A percentile compares a stretch with the other conserved stretches of the same genome.
Evolutionary conservation across 2,113 vertebrate genomes (phyloP).

Genomic region (Tricholaema leucomelas): DNA sequence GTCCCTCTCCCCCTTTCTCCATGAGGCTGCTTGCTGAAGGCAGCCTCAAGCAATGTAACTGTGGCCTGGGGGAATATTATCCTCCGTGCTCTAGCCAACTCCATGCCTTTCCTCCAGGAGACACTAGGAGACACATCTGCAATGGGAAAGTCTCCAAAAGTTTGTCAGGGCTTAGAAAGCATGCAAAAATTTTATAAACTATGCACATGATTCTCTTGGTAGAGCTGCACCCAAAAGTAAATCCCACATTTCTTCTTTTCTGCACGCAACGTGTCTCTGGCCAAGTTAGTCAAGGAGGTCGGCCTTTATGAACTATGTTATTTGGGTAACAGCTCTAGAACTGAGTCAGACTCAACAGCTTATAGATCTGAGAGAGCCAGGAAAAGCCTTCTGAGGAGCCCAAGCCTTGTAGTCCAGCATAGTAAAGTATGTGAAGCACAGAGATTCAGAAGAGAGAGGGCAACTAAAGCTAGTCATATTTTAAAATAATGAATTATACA

Average conservation of each 20-base stretch:
- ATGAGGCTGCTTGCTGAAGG: background rate
- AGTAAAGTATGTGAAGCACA: background rate
- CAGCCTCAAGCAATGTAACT: background rate
- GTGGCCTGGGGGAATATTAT: background rate
- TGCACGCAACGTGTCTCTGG: fast-evolving
- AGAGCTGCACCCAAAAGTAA: background rate
- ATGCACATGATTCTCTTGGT: background rate
- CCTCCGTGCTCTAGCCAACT: background rate
- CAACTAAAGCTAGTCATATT: background rate
- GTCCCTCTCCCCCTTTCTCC: background rate
- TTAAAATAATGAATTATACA: background rate
- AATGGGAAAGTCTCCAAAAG: background rate
- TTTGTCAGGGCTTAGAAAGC: background rate
- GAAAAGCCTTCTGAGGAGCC: background rate
- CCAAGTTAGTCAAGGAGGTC: background rate
- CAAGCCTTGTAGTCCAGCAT: background rate
- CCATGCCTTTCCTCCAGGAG: background rate
- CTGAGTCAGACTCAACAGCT: background rate
- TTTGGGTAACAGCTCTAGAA: background rate
- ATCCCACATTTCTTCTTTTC: background rate
- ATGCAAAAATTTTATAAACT: background rate
- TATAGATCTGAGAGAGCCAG: background rate
- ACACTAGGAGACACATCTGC: background rate
- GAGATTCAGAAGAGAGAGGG: background rate
- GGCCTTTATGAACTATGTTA: background rate